phyloP scores from a whole-genome alignment of 1,140 invertebrate species.

The Onthophagus taurus region DNA sequence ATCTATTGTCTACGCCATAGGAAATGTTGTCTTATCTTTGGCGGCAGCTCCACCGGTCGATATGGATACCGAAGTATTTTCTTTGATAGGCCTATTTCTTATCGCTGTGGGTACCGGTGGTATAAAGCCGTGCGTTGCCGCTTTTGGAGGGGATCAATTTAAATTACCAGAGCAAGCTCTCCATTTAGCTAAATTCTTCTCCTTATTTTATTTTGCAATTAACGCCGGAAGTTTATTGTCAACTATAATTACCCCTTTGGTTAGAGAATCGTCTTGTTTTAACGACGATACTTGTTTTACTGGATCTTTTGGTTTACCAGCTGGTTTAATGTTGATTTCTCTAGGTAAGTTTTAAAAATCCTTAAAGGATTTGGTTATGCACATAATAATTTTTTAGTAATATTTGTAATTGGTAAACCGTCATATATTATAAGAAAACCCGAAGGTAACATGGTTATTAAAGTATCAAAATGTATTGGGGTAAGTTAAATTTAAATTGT shows the following conservation, averaged over 20 bases:
- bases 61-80: slow-evolving; percentile 48
- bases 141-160: slow-evolving; percentile 97
- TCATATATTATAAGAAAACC: slow-evolving; percentile 71
- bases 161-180: slow-evolving; percentile 63
- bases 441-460: slow-evolving; percentile 70
- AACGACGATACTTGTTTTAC: slow-evolving; percentile 75
- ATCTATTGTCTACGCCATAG: slow-evolving; percentile 78
- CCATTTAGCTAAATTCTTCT: slow-evolving; percentile 79
- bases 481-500: slow-evolving; percentile 50
- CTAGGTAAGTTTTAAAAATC: slow-evolving; percentile 46
- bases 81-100: slow-evolving; percentile 68
- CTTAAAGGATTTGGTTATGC: neutral
- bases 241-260: slow-evolving; percentile 78
- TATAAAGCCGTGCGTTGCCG: slow-evolving; percentile 95
- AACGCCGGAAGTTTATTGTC: slow-evolving; percentile 87
- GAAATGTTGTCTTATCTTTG: slow-evolving; percentile 70
- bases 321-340: slow-evolving; percentile 73
- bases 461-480: slow-evolving; percentile 64
- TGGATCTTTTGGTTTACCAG: slow-evolving; percentile 85
- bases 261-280: slow-evolving; percentile 75
- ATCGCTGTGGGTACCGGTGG: slow-evolving; percentile 89
- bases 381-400: slow-evolving; percentile 49
- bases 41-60: slow-evolving; percentile 50
- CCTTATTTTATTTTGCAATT: slow-evolving; percentile 89
- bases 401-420: slow-evolving; percentile 70